Percentiles rank a stretch among this genome's conserved stretches.
These are phyloP conservation scores for Cheilinus undulatus DNA, from an alignment of 2,113 vertebrate species.

Conservation along the genomic window DNA sequence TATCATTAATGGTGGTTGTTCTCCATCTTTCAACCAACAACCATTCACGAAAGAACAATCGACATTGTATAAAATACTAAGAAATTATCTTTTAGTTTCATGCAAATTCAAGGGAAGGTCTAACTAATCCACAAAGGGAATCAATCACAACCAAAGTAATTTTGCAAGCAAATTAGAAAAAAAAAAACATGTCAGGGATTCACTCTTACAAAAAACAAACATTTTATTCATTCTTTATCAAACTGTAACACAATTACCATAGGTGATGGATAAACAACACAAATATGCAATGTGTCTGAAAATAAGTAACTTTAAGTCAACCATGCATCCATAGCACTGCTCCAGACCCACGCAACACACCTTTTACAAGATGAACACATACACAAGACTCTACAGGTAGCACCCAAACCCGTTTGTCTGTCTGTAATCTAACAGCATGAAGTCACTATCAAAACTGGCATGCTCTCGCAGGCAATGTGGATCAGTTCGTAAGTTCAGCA, in stretches of 20 bases:
- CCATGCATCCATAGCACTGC: conserved; percentile 4
- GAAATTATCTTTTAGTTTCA: conserved; percentile 22
- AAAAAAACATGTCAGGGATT: background rate
- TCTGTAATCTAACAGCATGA: background rate
- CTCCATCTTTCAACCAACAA: conserved; percentile 1
- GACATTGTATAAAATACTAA: background rate
- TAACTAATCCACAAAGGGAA: background rate
- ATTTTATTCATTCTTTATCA: background rate
- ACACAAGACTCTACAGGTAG: too few relatives aligned
- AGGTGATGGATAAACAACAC: background rate
- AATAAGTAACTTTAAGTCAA: background rate
- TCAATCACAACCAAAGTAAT: conserved; percentile 15
- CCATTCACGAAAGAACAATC: background rate
- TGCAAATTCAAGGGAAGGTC: conserved; percentile 22
- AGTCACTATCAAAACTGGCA: background rate
- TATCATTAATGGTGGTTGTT: background rate
- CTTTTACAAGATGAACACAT: background rate
- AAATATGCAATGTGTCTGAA: background rate
- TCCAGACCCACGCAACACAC: background rate
- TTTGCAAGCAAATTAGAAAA: background rate
- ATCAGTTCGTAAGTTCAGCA: background rate
- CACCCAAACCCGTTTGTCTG: too few relatives aligned
- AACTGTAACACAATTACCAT: background rate
- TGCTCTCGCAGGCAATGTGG: conserved; percentile 10
- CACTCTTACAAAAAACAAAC: background rate